Conservation (phyloP, 2,888 invertebrate species). For the Tetrapedia diversipes region DNA sequence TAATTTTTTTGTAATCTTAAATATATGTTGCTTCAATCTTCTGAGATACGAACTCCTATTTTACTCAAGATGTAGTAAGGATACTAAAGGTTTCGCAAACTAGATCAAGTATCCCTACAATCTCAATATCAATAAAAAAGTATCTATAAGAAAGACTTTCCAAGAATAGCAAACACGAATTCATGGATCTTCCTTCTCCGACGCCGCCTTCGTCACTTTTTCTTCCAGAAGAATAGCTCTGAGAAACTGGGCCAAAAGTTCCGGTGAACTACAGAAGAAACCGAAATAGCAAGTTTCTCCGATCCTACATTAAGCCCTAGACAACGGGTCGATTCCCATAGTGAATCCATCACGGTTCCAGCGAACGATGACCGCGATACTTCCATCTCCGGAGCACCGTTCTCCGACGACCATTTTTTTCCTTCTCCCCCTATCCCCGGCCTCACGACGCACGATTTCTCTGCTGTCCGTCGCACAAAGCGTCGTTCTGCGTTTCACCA, state of each 20-base stretch:
- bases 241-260: background rate
- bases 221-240: background rate
- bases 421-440: constrained; percentile 15
- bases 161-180: background rate
- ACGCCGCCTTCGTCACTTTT: background rate
- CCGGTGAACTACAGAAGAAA: background rate
- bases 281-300: background rate
- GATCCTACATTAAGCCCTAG: background rate
- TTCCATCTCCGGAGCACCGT: constrained; percentile 2
- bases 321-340: constrained; percentile 8
- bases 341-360: constrained; percentile 26
- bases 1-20: no score
- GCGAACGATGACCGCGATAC: constrained; percentile 23
- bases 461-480: constrained; percentile 62
- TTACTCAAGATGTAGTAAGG: no score
- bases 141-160: background rate
- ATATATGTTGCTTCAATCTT: no score
- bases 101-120: background rate
- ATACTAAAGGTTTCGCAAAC: background rate
- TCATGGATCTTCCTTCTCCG: background rate
- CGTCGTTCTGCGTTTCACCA: constrained; percentile 55
- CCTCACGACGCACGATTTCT: constrained; percentile 61
- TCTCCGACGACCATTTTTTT: constrained; percentile 39
- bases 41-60: no score
- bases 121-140: background rate